Evolutionary conservation across 2,888 invertebrate genomes (phyloP).

Genomic region (Ennomos quercinarius): DNA sequence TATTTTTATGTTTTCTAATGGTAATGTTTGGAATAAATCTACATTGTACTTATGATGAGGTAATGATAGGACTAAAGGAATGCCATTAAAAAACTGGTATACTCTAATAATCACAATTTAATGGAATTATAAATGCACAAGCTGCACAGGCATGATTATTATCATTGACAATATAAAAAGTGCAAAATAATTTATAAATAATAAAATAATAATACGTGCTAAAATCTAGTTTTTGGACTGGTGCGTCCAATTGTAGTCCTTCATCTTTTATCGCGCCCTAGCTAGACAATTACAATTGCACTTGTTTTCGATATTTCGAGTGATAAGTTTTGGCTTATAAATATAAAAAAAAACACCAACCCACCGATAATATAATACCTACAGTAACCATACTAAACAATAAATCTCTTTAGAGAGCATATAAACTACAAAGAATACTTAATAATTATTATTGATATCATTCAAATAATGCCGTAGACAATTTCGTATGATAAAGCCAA

Average conservation of each 20-base stretch:
- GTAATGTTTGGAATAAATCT: no score
- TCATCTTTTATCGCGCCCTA: constrained; percentile 37
- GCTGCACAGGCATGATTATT: constrained; percentile 77
- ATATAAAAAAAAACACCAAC: constrained; percentile 36
- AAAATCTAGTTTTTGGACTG: constrained; percentile 75
- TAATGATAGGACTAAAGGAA: constrained; percentile 1
- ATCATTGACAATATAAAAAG: constrained; percentile 73
- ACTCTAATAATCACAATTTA: constrained; percentile 82
- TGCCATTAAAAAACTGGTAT: constrained; percentile 47
- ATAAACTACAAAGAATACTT: constrained; percentile 29
- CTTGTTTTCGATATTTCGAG: constrained; percentile 34
- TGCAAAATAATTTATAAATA: constrained; percentile 77
- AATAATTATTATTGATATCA: constrained; percentile 22
- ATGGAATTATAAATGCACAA: constrained; percentile 82
- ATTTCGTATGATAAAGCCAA: constrained; percentile 33
- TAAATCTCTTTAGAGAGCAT: constrained; percentile 53
- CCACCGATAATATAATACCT: no score
- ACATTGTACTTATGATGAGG: not conserved
- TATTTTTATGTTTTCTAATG: no score
- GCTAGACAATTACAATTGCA: constrained; percentile 52
- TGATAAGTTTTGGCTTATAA: constrained; percentile 43
- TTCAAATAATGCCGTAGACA: constrained; percentile 27
- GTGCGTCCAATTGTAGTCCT: constrained; percentile 71
- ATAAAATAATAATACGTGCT: constrained; percentile 65
- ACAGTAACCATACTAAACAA: constrained; percentile 42